Conservation (phyloP, 2,888 invertebrate species). For the Parasteatoda lunata region DNA sequence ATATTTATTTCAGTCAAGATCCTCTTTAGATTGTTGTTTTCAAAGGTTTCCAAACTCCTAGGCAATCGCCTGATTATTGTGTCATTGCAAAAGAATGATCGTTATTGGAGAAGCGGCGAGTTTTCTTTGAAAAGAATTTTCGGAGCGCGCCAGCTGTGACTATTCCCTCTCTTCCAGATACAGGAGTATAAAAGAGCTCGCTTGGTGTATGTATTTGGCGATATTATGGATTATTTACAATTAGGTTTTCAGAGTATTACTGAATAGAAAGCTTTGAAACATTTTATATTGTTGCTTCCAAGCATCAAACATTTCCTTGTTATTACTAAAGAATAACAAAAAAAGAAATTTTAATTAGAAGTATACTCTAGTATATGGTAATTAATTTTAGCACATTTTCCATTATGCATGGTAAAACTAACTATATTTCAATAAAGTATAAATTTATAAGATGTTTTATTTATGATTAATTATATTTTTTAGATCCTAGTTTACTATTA, state of each 20-base stretch:
- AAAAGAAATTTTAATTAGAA: too few relatives aligned
- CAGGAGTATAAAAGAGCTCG: constrained; percentile 36
- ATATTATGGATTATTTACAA: constrained; percentile 63
- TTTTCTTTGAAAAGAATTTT: constrained; percentile 53
- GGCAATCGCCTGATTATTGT: constrained; percentile 63
- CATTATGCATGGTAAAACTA: too few relatives aligned
- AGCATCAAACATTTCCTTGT: too few relatives aligned
- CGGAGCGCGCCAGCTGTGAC: constrained; percentile 53
- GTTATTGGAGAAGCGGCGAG: constrained; percentile 42
- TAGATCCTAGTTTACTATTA: too few relatives aligned
- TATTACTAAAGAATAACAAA: too few relatives aligned
- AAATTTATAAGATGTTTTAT: too few relatives aligned
- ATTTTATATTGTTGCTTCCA: constrained; percentile 32
- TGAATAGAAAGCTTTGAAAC: constrained; percentile 13
- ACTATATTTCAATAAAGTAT: too few relatives aligned
- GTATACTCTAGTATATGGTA: too few relatives aligned
- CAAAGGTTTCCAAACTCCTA: constrained; percentile 48
- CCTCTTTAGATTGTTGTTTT: constrained; percentile 45
- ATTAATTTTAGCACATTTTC: too few relatives aligned
- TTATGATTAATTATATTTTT: too few relatives aligned
- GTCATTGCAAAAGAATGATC: constrained; percentile 59
- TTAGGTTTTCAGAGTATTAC: constrained; percentile 37
- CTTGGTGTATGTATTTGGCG: constrained; percentile 53
- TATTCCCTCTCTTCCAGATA: constrained; percentile 9
- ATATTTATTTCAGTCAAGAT: constrained; percentile 44